phyloP scores from a whole-genome alignment of 2,888 invertebrate species.

The Hydraecia micacea region DNA sequence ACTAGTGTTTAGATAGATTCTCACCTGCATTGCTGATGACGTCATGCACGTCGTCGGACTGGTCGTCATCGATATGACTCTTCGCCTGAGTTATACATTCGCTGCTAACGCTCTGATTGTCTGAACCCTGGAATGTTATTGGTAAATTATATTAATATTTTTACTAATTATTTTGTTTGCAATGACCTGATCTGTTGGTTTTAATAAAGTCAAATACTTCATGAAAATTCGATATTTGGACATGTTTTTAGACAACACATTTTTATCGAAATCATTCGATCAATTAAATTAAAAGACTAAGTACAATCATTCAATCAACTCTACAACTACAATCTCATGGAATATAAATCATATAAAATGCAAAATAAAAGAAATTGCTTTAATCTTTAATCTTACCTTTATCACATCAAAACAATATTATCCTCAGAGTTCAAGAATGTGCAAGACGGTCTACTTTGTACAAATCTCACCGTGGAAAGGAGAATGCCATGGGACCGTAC shows the following conservation, averaged over 20 bases:
- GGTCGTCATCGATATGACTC: conserved; percentile 74
- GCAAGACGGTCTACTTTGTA: too few species aligned
- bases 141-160: neutral
- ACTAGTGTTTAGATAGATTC: too few species aligned
- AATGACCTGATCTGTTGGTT: neutral
- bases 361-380: conserved; percentile 11
- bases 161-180: neutral
- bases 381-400: neutral
- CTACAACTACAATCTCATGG: neutral
- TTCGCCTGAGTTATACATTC: conserved; percentile 84
- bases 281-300: neutral
- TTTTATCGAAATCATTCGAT: neutral
- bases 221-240: neutral
- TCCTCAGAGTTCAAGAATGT: neutral
- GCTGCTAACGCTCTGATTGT: conserved; percentile 89
- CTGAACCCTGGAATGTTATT: conserved; percentile 86
- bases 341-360: neutral
- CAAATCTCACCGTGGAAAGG: too few species aligned
- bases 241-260: neutral
- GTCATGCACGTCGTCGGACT: conserved; percentile 73
- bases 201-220: neutral
- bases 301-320: neutral
- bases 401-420: neutral
- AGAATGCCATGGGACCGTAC: too few species aligned
- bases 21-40: conserved; percentile 80